phyloP scores from a whole-genome alignment of 2,797 vertebrate genomes.

The Rallus crepitans region DNA sequence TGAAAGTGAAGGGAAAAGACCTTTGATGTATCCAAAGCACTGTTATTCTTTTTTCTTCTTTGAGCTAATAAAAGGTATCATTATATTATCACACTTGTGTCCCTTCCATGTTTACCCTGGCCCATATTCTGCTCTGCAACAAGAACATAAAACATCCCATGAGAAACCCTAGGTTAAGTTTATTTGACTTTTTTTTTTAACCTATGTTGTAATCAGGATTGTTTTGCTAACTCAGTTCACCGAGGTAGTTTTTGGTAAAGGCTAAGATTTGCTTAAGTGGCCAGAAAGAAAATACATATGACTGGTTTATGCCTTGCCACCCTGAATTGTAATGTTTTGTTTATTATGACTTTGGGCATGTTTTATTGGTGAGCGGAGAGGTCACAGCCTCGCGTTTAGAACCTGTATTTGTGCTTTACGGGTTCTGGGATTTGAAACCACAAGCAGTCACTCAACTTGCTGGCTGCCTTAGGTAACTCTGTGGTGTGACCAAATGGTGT shows the following conservation, averaged over 20 bases:
- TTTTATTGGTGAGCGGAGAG: constrained; percentile 64
- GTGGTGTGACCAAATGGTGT: background rate
- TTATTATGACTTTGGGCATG: constrained; percentile 61
- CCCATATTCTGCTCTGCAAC: constrained; percentile 54
- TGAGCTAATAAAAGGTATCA: constrained; percentile 69
- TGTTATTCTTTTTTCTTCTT: constrained; percentile 36
- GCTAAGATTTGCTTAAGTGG: constrained; percentile 64
- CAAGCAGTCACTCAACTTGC: constrained; percentile 31
- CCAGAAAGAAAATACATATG: constrained; percentile 63
- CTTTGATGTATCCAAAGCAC: constrained; percentile 43
- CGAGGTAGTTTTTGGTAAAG: constrained; percentile 68
- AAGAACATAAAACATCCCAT: constrained; percentile 71
- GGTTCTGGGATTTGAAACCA: constrained; percentile 74
- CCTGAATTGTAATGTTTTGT: constrained; percentile 66
- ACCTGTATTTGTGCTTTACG: constrained; percentile 58
- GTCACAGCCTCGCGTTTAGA: constrained; percentile 49
- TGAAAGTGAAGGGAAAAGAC: constrained; percentile 44
- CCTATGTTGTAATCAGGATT: constrained; percentile 62
- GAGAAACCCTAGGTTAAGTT: constrained; percentile 74
- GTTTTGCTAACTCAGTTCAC: constrained; percentile 75
- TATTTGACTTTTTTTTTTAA: constrained; percentile 69
- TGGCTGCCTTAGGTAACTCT: constrained; percentile 34
- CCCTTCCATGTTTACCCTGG: constrained; percentile 68
- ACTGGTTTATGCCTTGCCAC: constrained; percentile 68
- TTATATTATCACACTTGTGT: constrained; percentile 72